phyloP scores from a whole-genome alignment of 2,888 invertebrate species.

The Ischnus inquisitorius region DNA sequence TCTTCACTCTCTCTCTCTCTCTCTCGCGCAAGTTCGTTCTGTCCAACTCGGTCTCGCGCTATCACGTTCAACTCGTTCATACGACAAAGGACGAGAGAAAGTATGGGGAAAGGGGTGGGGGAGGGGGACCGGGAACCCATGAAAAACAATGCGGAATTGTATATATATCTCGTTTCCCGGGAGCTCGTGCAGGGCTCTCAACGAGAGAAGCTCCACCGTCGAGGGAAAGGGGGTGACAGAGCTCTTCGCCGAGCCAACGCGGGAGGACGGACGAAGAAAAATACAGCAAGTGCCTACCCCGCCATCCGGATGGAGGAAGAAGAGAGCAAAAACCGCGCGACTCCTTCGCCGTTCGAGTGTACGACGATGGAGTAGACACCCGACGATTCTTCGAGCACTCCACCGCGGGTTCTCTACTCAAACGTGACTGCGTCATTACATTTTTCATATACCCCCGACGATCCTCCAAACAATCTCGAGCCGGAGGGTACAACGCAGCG shows the following conservation, averaged over 20 bases:
- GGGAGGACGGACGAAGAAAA: conserved; percentile 7
- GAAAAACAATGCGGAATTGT: conserved; percentile 60
- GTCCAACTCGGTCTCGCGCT: conserved; percentile 47
- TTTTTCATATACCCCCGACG: conserved; percentile 26
- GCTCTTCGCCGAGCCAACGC: conserved; percentile 17
- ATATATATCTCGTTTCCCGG: conserved; percentile 38
- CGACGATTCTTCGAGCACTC: conserved; percentile 59
- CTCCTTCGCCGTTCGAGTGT: conserved; percentile 16
- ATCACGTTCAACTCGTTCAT: conserved; percentile 41
- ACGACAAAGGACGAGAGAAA: conserved; percentile 22
- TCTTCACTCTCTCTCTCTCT: conserved; percentile 40
- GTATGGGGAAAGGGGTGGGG: conserved; percentile 19
- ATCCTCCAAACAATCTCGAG: conserved; percentile 20
- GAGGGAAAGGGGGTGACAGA: conserved; percentile 41
- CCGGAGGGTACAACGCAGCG: background rate
- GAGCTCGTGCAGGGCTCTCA: conserved; percentile 41
- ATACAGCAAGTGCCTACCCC: conserved; percentile 2
- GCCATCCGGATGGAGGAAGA: background rate
- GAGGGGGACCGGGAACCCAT: conserved; percentile 16
- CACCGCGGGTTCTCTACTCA: conserved; percentile 32
- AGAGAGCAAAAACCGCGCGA: conserved; percentile 29
- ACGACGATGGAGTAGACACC: conserved; percentile 34
- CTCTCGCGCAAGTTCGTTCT: background rate
- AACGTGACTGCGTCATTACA: conserved; percentile 58
- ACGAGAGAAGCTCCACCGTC: conserved; percentile 18